Evolutionary conservation across 35 echinoderm and acorn worm genomes (phyloP), one percentile per base, ranked within the genome.

Genomic region (Amphiura filiformis): DNA sequence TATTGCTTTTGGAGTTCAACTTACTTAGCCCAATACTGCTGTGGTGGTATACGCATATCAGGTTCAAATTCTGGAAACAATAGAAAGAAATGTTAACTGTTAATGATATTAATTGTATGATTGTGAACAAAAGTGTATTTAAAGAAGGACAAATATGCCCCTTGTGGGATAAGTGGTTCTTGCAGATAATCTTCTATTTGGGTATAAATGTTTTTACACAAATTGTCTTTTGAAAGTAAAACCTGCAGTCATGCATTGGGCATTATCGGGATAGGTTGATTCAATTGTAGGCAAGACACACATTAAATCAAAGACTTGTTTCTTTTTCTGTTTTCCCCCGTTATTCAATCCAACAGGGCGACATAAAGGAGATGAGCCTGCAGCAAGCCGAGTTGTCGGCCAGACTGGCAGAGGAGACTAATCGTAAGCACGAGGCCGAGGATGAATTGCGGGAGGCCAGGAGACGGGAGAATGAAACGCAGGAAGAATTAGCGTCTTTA

Each of bases 351-450:
- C 44, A 52, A 52, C 78, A 90, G 88, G 81, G 23, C 76, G 88
- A 90, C 30, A 76, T 82, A 39, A 36, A 52, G 39, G 81, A 90
- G 65, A 9, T 84, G 1, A 84, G 81, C 36, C 20, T 84, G 7
- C 57, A 90, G 88, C 56, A 90, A 47, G 56, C 88, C 0, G 80
- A 90, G 30, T 33, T 76, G 34, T n/a, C 57, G 36, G 81, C 23
- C 20, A 56, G 75, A 35, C 57, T 90, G 44, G 81, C 88, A 40
- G 80, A 94, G 84, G 88, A 94, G 79, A 57, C 44, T 76, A 33
- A 39, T 18, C 32, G 77, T 42, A 28, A 88, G 15, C 75, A 87
- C 44, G 93, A 87, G 22, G 81, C 89, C 12, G 88, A 90, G 80
- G 76, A 32, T 31, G 86, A 87, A 82, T 38, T 94, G n/a, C 84